A percentile compares a stretch with the other conserved stretches of the same genome.
Evolutionary conservation across 1,140 invertebrate species (phyloP).

Genomic region (Harpegnathos saltator): DNA sequence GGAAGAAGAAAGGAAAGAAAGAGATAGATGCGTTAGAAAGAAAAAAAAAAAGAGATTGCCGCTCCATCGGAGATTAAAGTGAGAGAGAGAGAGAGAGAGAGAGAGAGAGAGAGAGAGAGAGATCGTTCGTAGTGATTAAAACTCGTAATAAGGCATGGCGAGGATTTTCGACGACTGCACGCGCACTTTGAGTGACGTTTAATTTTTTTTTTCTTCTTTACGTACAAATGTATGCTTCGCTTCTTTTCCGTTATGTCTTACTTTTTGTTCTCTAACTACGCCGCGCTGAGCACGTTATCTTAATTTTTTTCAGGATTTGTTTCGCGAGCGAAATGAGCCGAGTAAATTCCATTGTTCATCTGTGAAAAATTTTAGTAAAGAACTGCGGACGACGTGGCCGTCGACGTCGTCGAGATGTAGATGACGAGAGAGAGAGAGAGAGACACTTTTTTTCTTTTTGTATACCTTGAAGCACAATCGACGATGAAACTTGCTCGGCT

Average conservation of each 20-base stretch:
- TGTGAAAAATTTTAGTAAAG: neutral
- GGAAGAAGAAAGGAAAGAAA: constrained; percentile 21
- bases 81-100: too few species aligned
- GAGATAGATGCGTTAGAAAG: constrained; percentile 21
- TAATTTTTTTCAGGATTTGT: constrained; percentile 9
- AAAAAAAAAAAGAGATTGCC: constrained; percentile 71
- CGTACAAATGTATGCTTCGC: constrained; percentile 9
- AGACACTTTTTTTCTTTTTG: too few species aligned
- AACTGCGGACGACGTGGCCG: too few species aligned
- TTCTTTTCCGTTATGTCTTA: constrained; percentile 16
- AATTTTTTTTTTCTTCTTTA: constrained; percentile 14
- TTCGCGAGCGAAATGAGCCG: neutral
- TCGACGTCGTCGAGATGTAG: too few species aligned
- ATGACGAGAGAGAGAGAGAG: too few species aligned
- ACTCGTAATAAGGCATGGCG: constrained; percentile 62
- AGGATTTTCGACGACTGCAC: constrained; percentile 28
- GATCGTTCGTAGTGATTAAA: constrained; percentile 78
- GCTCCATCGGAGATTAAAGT: constrained; percentile 78
- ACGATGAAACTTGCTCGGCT: neutral
- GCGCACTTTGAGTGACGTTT: constrained; percentile 30
- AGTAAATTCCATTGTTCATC: neutral
- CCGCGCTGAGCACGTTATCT: neutral
- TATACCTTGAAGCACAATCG: neutral
- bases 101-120: too few species aligned
- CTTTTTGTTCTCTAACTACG: neutral